A percentile compares a stretch with the other conserved stretches of the same genome.
phyloP scores from a whole-genome alignment of 2,888 invertebrate species.

The Zhengitettix transpicula region DNA sequence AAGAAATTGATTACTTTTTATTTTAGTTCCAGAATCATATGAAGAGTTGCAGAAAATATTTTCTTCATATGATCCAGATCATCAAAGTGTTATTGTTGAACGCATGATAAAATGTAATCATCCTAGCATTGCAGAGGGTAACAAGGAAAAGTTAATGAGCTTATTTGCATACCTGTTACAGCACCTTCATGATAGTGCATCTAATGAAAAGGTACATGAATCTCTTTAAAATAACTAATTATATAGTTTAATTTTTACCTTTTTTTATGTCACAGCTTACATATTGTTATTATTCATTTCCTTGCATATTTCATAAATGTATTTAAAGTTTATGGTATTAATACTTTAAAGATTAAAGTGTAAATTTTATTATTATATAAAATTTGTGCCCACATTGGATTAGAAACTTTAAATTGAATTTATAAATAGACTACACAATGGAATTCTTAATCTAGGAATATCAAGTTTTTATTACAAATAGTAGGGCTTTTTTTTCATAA shows the following conservation, averaged over 20 bases:
- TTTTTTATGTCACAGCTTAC: not conserved
- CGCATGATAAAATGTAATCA: constrained; percentile 79
- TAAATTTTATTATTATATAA: too few species aligned
- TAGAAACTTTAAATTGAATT: too few species aligned
- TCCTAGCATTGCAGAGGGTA: constrained; percentile 58
- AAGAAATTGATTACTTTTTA: too few species aligned
- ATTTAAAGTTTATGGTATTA: too few species aligned
- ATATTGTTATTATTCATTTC: not conserved
- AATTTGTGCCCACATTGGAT: too few species aligned
- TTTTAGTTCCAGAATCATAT: constrained; percentile 40
- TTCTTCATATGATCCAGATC: constrained; percentile 37
- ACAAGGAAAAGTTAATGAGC: constrained; percentile 56
- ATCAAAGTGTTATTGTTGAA: constrained; percentile 55
- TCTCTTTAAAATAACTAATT: too few species aligned
- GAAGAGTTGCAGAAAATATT: constrained; percentile 46
- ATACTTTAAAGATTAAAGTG: too few species aligned
- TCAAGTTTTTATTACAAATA: too few species aligned
- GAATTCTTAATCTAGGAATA: too few species aligned
- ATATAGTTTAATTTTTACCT: not conserved
- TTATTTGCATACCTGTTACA: constrained; percentile 64
- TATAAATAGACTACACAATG: too few species aligned
- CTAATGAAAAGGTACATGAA: constrained; percentile 17
- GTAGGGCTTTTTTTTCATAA: too few species aligned
- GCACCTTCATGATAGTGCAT: constrained; percentile 51
- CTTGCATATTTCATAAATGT: too few species aligned